phyloP scores from a whole-genome alignment of 2,113 vertebrate species.

The Actenoides lindsayi region DNA sequence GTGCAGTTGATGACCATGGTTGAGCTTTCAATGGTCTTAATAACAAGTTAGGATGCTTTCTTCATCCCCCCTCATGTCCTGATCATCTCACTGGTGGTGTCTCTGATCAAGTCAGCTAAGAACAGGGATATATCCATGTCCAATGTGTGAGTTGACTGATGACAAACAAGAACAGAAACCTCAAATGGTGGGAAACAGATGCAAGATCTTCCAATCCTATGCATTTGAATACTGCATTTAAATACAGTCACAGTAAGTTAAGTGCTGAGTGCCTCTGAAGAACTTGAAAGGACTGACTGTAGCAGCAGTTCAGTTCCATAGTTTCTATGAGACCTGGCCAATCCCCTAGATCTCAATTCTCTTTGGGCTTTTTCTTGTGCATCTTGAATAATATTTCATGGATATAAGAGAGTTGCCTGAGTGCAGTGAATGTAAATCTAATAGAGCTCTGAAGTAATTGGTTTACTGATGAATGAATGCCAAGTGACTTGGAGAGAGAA shows the following conservation, averaged over 20 bases:
- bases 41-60: not conserved
- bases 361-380: not conserved
- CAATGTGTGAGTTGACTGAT: not conserved
- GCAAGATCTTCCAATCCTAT: not conserved
- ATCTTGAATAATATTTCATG: not conserved
- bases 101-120: not conserved
- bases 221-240: not conserved
- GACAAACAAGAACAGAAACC: not conserved
- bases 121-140: not conserved
- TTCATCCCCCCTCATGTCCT: accelerated
- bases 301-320: not conserved
- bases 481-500: not conserved
- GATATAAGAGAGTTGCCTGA: not conserved
- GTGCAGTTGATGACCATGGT: not conserved
- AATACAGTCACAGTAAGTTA: not conserved
- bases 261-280: not conserved
- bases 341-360: not conserved
- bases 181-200: not conserved
- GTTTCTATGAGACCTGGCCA: not conserved
- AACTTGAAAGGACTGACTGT: not conserved
- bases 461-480: not conserved
- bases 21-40: not conserved
- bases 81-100: not conserved
- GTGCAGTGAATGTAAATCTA: not conserved
- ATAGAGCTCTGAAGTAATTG: not conserved